Conservation (phyloP, 2,113 vertebrate species). For the Serilophus lunatus region DNA sequence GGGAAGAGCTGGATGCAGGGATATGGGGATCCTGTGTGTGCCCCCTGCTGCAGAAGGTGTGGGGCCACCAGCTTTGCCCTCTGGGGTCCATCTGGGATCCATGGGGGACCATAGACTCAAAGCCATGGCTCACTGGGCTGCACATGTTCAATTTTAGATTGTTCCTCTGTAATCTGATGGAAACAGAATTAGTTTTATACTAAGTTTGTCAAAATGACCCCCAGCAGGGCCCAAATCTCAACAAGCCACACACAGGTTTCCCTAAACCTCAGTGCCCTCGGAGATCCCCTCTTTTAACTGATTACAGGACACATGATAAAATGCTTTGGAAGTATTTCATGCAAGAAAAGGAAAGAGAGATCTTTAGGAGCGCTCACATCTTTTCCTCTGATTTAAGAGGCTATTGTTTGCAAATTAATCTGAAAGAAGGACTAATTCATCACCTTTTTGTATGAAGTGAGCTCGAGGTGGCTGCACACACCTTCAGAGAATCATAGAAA, state of each 20-base stretch:
- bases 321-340: neutral
- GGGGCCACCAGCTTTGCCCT: neutral
- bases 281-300: neutral
- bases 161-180: neutral
- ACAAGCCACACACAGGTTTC: neutral
- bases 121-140: neutral
- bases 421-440: neutral
- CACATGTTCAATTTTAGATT: accelerated
- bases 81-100: neutral
- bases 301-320: neutral
- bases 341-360: neutral
- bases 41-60: neutral
- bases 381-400: neutral
- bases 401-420: neutral
- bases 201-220: neutral
- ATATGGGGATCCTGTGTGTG: accelerated
- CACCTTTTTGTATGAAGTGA: neutral
- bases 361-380: neutral
- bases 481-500: neutral
- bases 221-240: neutral
- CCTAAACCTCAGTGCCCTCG: neutral
- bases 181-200: neutral
- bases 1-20: neutral
- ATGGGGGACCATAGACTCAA: accelerated
- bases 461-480: neutral